Conservation (phyloP, 2,888 invertebrate species). For the Athalia cordata region DNA sequence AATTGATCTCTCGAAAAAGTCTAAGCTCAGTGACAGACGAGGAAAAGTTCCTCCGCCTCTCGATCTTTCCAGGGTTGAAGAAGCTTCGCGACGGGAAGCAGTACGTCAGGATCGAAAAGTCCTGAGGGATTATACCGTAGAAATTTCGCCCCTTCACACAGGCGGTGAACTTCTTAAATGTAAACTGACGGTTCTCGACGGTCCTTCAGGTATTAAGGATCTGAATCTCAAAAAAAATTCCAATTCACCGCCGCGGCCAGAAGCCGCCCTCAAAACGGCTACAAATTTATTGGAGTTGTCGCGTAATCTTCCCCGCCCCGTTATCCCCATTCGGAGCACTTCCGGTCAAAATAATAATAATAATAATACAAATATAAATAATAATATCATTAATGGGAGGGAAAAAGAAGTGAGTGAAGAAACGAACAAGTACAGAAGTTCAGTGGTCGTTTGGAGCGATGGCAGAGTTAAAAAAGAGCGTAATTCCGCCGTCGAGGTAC, state of each 20-base stretch:
- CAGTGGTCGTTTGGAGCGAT: slow-evolving; percentile 36
- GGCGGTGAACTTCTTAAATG: slow-evolving; percentile 53
- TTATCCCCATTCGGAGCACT: slow-evolving; percentile 1
- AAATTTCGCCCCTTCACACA: slow-evolving; percentile 50
- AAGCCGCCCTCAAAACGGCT: slow-evolving; percentile 10
- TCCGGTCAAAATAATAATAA: neutral
- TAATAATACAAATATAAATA: too few relatives aligned
- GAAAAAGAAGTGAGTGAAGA: neutral
- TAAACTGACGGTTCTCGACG: slow-evolving; percentile 46
- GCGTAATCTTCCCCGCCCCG: slow-evolving; percentile 19
- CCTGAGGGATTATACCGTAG: slow-evolving; percentile 58
- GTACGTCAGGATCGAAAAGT: slow-evolving; percentile 56
- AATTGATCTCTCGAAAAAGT: slow-evolving; percentile 28
- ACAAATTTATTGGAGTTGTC: slow-evolving; percentile 15
- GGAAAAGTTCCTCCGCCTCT: slow-evolving; percentile 57
- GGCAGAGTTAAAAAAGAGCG: slow-evolving; percentile 40
- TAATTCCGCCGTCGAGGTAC: slow-evolving; percentile 29
- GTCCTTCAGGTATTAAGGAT: neutral
- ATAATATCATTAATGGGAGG: too few relatives aligned
- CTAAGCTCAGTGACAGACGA: slow-evolving; percentile 18
- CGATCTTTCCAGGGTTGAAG: slow-evolving; percentile 56
- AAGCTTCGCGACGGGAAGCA: slow-evolving; percentile 52
- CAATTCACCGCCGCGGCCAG: neutral
- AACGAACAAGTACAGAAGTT: slow-evolving; percentile 23
- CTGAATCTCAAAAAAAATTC: neutral